Percentiles rank a stretch among this genome's conserved stretches.
Conservation (phyloP, 2,888 invertebrate species). For the Lepeophtheirus nordmannii region DNA sequence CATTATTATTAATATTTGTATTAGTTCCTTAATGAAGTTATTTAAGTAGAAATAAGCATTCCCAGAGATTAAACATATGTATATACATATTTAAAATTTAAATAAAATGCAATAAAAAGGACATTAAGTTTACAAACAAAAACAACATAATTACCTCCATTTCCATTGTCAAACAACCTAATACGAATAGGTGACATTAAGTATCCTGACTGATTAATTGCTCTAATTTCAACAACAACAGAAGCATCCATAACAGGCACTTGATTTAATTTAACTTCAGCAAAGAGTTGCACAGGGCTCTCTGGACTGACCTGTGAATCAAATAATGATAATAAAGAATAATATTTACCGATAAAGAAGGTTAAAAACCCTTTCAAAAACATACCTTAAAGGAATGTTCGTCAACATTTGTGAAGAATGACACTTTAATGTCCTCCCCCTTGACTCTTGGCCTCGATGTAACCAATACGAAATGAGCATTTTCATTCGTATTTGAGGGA, state of each 20-base stretch:
- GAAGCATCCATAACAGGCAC: conserved; percentile 10
- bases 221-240: conserved; percentile 10
- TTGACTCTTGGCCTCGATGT: conserved; percentile 1
- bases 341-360: background rate
- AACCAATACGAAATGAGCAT: conserved; percentile 10
- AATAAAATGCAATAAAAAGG: background rate
- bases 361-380: background rate
- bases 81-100: too few species aligned
- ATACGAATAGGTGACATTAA: background rate
- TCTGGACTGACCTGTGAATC: background rate
- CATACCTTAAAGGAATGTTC: background rate
- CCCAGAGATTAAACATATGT: too few species aligned
- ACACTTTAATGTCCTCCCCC: conserved; percentile 1
- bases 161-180: background rate
- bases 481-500: background rate
- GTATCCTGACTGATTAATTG: background rate
- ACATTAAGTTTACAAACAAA: background rate
- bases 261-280: conserved; percentile 5
- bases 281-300: conserved; percentile 9
- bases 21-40: too few species aligned
- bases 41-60: too few species aligned
- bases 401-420: conserved; percentile 14
- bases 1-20: too few species aligned
- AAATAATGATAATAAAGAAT: background rate
- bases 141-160: conserved; percentile 7